phyloP scores from a whole-genome alignment of 2,888 invertebrate species.

The Conomelus anceps region DNA sequence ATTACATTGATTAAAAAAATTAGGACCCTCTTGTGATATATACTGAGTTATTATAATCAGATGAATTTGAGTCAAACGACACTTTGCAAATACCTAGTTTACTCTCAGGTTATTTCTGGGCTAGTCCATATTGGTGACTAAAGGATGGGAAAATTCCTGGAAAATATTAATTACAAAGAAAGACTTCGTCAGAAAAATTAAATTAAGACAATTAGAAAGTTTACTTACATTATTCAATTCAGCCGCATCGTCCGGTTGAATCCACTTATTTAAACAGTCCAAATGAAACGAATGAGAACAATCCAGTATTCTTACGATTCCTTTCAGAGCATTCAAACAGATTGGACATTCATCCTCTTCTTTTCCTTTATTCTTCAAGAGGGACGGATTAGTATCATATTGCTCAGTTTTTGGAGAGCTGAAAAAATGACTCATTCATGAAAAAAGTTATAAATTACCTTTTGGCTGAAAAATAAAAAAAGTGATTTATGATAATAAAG shows the following conservation, averaged over 20 bases:
- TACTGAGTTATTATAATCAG: too few relatives aligned
- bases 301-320: background rate
- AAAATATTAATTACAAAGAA: too few relatives aligned
- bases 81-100: too few relatives aligned
- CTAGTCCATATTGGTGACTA: too few relatives aligned
- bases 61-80: too few relatives aligned
- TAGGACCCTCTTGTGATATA: too few relatives aligned
- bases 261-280: background rate
- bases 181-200: too few relatives aligned
- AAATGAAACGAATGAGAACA: background rate
- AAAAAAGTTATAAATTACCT: background rate
- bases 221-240: background rate
- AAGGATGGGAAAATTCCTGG: too few relatives aligned
- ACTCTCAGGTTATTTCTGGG: too few relatives aligned
- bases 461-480: background rate
- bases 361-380: background rate
- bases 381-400: background rate
- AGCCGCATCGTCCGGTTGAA: background rate
- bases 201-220: too few relatives aligned
- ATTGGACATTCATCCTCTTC: background rate
- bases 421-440: background rate
- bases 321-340: background rate
- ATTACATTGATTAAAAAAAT: too few relatives aligned
- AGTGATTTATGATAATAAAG: background rate
- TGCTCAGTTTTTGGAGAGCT: background rate